Evolutionary conservation across 2,888 invertebrate genomes (phyloP).

Genomic region (Hydroisotoma schaefferi): DNA sequence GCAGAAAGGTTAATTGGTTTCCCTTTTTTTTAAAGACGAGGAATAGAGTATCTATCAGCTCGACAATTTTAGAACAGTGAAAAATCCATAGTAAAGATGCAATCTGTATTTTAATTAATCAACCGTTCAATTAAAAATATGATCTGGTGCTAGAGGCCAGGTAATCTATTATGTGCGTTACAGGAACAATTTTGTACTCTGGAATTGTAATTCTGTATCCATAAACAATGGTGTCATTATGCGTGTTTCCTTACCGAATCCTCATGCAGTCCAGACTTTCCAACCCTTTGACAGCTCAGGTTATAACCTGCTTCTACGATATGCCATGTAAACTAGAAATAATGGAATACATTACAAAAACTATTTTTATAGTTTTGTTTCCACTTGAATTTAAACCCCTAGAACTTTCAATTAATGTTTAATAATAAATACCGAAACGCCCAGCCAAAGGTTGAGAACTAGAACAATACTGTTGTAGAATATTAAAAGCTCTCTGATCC

Average conservation of each 20-base stretch:
- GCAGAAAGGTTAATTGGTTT: conserved; percentile 46
- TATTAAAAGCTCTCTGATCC: conserved; percentile 20
- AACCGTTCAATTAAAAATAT: not conserved
- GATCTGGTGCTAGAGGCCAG: not conserved
- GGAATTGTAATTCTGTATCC: not conserved
- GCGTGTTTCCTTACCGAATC: conserved; percentile 24
- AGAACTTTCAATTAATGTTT: no score
- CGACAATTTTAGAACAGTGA: conserved; percentile 45
- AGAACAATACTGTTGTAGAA: conserved; percentile 43
- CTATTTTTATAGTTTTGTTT: not conserved
- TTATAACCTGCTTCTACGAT: conserved; percentile 38
- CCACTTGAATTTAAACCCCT: no score
- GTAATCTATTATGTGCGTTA: no score
- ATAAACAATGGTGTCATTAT: not conserved
- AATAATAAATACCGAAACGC: conserved; percentile 32
- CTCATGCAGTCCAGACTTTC: conserved; percentile 24
- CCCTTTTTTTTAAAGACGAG: conserved; percentile 44
- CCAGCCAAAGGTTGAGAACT: conserved; percentile 39
- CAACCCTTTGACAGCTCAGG: conserved; percentile 39
- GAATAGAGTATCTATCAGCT: conserved; percentile 45
- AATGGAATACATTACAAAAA: conserved; percentile 6
- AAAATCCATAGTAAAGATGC: conserved; percentile 45
- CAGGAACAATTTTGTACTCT: not conserved
- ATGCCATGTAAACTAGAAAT: conserved; percentile 41
- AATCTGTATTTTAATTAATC: conserved; percentile 18